phyloP scores from a whole-genome alignment of 2,113 vertebrate species.

The Ameiurus melas region DNA sequence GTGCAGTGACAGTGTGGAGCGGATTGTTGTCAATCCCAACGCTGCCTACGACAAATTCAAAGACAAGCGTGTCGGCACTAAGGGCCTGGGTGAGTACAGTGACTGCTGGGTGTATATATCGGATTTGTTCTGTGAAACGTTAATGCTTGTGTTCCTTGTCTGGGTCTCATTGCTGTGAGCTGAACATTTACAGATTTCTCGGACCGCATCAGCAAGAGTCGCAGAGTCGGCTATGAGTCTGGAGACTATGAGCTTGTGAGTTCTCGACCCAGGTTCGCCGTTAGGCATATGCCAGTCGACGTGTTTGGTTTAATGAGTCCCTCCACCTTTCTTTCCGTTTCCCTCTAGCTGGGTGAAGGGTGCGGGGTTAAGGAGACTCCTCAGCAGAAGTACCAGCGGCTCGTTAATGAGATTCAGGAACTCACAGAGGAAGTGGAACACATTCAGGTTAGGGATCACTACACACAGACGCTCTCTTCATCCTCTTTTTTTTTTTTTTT shows the following conservation, averaged over 20 bases:
- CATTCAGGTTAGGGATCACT: conserved; percentile 79
- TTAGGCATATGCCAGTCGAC: background rate
- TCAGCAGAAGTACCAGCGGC: conserved; percentile 91
- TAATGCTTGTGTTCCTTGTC: background rate
- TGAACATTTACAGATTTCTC: conserved; percentile 83
- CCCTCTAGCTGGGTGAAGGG: conserved; percentile 82
- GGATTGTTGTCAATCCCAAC: conserved; percentile 97
- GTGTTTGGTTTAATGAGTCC: background rate
- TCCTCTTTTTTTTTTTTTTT: background rate
- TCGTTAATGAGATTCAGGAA: conserved; percentile 92
- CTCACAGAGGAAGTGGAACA: conserved; percentile 86
- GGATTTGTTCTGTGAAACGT: background rate
- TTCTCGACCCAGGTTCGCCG: conserved; percentile 39
- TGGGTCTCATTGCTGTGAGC: conserved; percentile 25
- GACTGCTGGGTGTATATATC: background rate
- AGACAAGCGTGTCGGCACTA: conserved; percentile 89
- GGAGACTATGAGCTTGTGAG: conserved; percentile 93
- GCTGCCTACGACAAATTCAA: conserved; percentile 96
- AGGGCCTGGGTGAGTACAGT: conserved; percentile 83
- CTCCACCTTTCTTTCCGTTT: background rate
- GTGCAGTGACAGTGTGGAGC: conserved; percentile 93
- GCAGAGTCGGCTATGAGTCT: conserved; percentile 89
- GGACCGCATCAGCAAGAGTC: conserved; percentile 86
- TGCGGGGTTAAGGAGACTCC: conserved; percentile 88
- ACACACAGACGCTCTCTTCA: background rate